Evolutionary conservation across 2,888 invertebrate genomes (phyloP).

Genomic region (Plebejus argus): DNA sequence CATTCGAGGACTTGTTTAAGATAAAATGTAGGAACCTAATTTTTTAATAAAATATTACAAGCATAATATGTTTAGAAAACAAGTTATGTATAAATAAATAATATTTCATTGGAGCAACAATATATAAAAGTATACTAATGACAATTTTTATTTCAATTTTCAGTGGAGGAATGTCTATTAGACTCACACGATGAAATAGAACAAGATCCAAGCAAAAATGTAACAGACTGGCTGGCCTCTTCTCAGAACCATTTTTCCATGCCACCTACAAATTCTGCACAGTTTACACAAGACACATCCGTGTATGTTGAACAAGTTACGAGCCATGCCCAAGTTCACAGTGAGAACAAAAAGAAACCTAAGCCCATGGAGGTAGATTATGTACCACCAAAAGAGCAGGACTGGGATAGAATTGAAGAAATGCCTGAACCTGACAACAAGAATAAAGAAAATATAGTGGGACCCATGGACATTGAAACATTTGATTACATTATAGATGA

Average conservation of each 20-base stretch:
- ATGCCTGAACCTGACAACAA: slow-evolving; percentile 50
- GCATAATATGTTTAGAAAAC: not conserved
- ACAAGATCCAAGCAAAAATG: slow-evolving; percentile 60
- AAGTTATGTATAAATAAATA: not conserved
- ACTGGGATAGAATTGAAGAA: slow-evolving; percentile 72
- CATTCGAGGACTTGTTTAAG: slow-evolving; percentile 61
- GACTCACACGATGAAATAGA: slow-evolving; percentile 48
- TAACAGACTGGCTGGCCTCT: slow-evolving; percentile 66
- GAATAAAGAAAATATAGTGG: slow-evolving; percentile 54
- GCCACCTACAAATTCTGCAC: slow-evolving; percentile 52
- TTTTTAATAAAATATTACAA: not conserved
- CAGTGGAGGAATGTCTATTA: slow-evolving; percentile 61
- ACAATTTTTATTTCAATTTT: slow-evolving; percentile 43
- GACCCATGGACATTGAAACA: slow-evolving; percentile 60
- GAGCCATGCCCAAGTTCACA: slow-evolving; percentile 61
- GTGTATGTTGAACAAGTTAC: slow-evolving; percentile 51
- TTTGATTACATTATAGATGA: slow-evolving; percentile 51
- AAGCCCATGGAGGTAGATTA: slow-evolving; percentile 51
- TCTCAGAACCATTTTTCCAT: slow-evolving; percentile 72
- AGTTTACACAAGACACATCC: slow-evolving; percentile 51
- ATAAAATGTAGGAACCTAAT: slow-evolving; percentile 56
- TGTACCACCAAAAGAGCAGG: slow-evolving; percentile 58
- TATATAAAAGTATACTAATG: slow-evolving; percentile 13
- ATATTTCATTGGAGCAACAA: not conserved
- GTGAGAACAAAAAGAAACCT: slow-evolving; percentile 47